Base-by-base conservation (phyloP, 1,140 invertebrate genomes). In the Pomacea maculata region DNA sequence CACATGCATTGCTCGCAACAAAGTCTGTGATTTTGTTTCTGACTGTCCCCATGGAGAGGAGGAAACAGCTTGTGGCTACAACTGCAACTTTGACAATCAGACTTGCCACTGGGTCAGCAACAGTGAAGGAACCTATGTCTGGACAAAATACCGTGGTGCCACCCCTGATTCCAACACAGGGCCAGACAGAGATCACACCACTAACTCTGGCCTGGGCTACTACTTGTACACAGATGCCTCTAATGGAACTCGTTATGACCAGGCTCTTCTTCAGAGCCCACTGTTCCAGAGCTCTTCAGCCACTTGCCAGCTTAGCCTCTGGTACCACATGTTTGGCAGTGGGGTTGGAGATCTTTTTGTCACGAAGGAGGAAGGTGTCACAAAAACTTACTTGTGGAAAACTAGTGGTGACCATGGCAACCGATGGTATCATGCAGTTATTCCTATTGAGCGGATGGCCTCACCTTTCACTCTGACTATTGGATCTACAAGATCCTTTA, bases 271-370 rank as follows among this genome's bases (percentile, higher is more conserved):
- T 21, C 75, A 75, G 52, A 87, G 86, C 71, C 85, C 86, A 52
- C 29, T 81, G 1, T 79, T 88, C 1, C 80, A 86, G 45, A 82
- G 84, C 45, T 76, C 89, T 9, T 79, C 85, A 2, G 70, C 85
- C n/a, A 87, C 87, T 7, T 89, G 88, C 73, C 86, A 86, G 75
- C 81, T 89, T 78, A 75, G 84, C 25, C 89, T 96, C 88, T 96
- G 93, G 92, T 94, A 92, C 45, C 95, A 96, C 86, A 96, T 96
- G 95, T 95, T 93, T 87, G 95, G 95, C 11, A 81, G 55, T 17
- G 64, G 65, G 52, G 81, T 88, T 61, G 89, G 89, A 73, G 75
- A 70, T 52, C 73, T 89, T 10, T 75, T 74, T 45, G 86, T 89
- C 25, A 45, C 1, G 6, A 45, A 45, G 34, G 80, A 82, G 61